These are phyloP conservation scores for Urocolius indicus DNA, from an alignment of 2,113 vertebrate species.

Conservation along the genomic window DNA sequence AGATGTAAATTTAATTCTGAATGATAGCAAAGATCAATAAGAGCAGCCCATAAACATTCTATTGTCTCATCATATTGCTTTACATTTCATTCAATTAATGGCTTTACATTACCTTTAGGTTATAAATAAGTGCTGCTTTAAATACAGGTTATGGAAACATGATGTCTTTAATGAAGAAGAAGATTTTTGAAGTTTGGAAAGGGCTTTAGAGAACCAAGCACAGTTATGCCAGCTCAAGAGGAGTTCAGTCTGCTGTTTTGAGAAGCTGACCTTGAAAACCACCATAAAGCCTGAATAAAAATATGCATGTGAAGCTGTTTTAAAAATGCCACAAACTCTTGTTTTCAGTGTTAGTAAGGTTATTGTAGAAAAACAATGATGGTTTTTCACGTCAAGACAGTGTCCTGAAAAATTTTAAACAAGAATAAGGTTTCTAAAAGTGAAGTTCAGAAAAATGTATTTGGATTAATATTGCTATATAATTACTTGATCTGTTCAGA, in stretches of 20 bases:
- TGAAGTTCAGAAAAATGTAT: not conserved
- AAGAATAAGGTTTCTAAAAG: not conserved
- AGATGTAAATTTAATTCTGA: not conserved
- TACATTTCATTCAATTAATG: not conserved
- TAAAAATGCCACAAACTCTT: not conserved
- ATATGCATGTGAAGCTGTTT: not conserved
- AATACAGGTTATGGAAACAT: not conserved
- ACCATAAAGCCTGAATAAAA: not conserved
- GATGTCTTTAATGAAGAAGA: not conserved
- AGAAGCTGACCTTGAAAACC: not conserved
- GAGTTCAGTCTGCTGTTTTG: not conserved
- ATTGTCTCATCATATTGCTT: not conserved
- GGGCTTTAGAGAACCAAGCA: not conserved
- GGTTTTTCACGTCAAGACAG: not conserved
- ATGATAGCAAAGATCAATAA: not conserved
- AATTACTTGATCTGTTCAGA: not conserved
- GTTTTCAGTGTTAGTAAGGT: not conserved
- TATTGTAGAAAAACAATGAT: not conserved
- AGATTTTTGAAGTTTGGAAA: not conserved
- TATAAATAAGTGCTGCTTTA: not conserved
- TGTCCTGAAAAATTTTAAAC: fast-evolving
- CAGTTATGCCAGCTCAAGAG: not conserved
- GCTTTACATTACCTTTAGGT: not conserved
- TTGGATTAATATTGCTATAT: not conserved
- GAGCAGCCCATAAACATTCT: not conserved